These are phyloP conservation scores for Lasioglossum baleicum DNA, from an alignment of 1,140 invertebrate species.

Conservation along the genomic window DNA sequence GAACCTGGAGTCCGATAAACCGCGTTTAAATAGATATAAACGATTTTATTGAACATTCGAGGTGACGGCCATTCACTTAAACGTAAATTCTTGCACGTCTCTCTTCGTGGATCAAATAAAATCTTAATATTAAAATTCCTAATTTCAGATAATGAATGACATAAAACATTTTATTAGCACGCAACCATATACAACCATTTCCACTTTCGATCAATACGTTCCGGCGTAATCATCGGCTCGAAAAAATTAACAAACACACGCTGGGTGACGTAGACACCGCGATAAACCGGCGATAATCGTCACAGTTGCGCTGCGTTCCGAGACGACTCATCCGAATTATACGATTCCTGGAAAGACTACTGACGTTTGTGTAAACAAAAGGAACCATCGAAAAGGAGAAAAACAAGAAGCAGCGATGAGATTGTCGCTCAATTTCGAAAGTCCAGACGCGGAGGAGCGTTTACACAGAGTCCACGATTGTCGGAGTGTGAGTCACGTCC, in stretches of 20 bases:
- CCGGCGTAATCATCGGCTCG: neutral
- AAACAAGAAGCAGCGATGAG: neutral
- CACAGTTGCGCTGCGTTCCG: neutral
- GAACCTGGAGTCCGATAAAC: neutral
- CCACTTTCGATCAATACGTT: neutral
- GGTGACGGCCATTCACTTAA: neutral
- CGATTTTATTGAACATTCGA: neutral
- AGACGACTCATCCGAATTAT: neutral
- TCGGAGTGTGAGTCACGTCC: conserved; percentile 53
- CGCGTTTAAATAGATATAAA: neutral
- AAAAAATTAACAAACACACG: conserved; percentile 15
- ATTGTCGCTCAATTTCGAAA: neutral
- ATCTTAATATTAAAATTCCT: too few species aligned
- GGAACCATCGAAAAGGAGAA: too few species aligned
- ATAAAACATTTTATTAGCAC: too few species aligned
- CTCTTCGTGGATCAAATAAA: neutral
- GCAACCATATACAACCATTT: neutral
- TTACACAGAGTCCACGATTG: neutral
- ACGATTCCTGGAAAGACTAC: neutral
- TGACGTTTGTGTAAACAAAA: neutral
- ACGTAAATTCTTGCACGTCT: neutral
- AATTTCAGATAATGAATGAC: neutral
- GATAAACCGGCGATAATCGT: conserved; percentile 39
- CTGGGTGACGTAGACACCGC: conserved; percentile 14
- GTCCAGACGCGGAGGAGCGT: neutral